phyloP scores from a whole-genome alignment of 2,113 vertebrate species.

The Corvus cornix region DNA sequence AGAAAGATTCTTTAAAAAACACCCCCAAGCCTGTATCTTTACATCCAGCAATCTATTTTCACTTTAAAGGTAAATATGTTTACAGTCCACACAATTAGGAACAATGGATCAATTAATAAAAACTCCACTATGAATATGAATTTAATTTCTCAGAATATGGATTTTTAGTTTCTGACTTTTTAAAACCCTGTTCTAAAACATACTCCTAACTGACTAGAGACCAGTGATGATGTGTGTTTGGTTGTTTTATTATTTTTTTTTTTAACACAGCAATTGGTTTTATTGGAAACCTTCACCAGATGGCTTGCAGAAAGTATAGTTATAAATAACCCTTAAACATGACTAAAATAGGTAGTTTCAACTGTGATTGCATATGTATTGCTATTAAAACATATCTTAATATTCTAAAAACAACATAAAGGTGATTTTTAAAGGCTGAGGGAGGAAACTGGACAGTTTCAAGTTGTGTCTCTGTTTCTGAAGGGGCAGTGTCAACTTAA shows the following conservation, averaged over 20 bases:
- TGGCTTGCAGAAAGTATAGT: conserved; percentile 66
- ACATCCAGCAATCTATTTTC: background rate
- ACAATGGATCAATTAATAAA: conserved; percentile 26
- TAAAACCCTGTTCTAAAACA: conserved; percentile 41
- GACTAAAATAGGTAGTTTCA: conserved; percentile 62
- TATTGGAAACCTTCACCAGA: conserved; percentile 71
- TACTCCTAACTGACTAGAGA: conserved; percentile 41
- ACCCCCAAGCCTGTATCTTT: background rate
- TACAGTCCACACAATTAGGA: background rate
- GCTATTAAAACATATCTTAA: conserved; percentile 35
- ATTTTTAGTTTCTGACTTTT: conserved; percentile 40
- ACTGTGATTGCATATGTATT: background rate
- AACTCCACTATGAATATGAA: conserved; percentile 7
- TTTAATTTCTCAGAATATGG: conserved; percentile 7
- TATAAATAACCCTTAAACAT: conserved; percentile 68
- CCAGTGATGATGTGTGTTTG: background rate
- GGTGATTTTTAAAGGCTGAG: conserved; percentile 12
- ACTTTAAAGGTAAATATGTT: background rate
- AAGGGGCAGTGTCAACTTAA: background rate
- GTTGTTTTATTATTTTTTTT: background rate
- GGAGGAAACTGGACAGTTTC: background rate
- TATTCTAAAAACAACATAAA: conserved; percentile 30
- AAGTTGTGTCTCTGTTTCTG: background rate
- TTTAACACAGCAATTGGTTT: conserved; percentile 57
- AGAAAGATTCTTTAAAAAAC: background rate